Conservation (phyloP, 1,140 invertebrate species). For the Grapholita molesta region DNA sequence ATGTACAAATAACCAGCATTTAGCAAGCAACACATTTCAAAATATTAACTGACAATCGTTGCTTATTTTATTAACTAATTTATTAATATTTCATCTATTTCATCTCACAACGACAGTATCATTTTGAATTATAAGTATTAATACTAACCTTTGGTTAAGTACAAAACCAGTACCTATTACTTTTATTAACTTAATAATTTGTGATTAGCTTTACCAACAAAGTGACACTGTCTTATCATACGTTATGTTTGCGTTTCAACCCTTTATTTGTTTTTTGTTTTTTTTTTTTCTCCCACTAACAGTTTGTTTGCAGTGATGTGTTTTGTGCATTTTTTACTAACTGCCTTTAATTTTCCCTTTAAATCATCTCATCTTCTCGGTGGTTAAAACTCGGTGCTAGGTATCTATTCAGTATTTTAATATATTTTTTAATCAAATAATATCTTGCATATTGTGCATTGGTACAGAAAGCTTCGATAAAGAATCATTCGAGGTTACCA, state of each 20-base stretch:
- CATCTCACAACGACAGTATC: slow-evolving; percentile 5
- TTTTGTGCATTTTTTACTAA: slow-evolving; percentile 63
- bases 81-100: slow-evolving; percentile 24
- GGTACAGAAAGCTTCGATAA: slow-evolving; percentile 39
- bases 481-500: slow-evolving; percentile 43
- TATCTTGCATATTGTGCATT: slow-evolving; percentile 24
- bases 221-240: slow-evolving; percentile 41
- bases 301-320: slow-evolving; percentile 50
- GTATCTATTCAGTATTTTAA: slow-evolving; percentile 46
- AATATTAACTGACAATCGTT: slow-evolving; percentile 47
- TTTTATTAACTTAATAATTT: slow-evolving; percentile 21
- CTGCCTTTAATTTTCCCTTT: slow-evolving; percentile 53
- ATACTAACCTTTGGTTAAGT: neutral
- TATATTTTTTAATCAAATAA: neutral
- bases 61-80: slow-evolving; percentile 34
- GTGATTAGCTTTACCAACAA: slow-evolving; percentile 14
- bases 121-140: slow-evolving; percentile 16
- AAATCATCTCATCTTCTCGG: slow-evolving; percentile 40
- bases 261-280: slow-evolving; percentile 34
- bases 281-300: slow-evolving; percentile 49
- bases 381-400: slow-evolving; percentile 71
- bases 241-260: slow-evolving; percentile 34
- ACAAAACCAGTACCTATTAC: neutral
- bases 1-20: slow-evolving; percentile 54
- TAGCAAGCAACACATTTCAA: slow-evolving; percentile 24